Percentiles rank a stretch among this genome's conserved stretches.
Evolutionary conservation across 2,113 vertebrate species (phyloP).

Genomic region (Nothoprocta pentlandii): DNA sequence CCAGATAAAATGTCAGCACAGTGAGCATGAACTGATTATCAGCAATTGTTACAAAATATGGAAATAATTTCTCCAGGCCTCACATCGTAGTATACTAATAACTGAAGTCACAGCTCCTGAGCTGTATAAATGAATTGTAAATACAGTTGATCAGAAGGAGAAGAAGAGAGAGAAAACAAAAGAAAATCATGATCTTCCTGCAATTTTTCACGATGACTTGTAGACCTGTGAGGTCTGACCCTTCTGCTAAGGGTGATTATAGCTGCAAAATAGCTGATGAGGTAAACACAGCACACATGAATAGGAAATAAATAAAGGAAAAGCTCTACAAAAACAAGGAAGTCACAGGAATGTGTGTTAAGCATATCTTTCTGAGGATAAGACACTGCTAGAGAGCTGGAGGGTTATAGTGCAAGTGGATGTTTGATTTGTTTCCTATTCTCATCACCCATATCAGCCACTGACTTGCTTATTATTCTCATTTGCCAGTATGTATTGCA

Average conservation of each 20-base stretch:
- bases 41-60: neutral
- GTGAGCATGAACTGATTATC: neutral
- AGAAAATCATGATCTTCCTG: neutral
- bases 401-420: neutral
- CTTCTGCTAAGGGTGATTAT: neutral
- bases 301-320: neutral
- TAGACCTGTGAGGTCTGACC: neutral
- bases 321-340: neutral
- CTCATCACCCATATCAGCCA: neutral
- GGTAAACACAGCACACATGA: neutral
- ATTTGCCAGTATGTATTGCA: neutral
- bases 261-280: neutral
- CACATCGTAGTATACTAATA: neutral
- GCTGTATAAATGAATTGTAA: neutral
- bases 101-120: neutral
- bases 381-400: neutral
- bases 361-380: neutral
- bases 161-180: neutral
- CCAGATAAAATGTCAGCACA: neutral
- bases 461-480: neutral
- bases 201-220: neutral
- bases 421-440: too few relatives aligned
- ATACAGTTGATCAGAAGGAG: neutral
- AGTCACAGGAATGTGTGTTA: neutral
- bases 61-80: neutral